These are phyloP conservation scores for Anticlea derivata DNA, from an alignment of 2,888 invertebrate species.

Conservation along the genomic window DNA sequence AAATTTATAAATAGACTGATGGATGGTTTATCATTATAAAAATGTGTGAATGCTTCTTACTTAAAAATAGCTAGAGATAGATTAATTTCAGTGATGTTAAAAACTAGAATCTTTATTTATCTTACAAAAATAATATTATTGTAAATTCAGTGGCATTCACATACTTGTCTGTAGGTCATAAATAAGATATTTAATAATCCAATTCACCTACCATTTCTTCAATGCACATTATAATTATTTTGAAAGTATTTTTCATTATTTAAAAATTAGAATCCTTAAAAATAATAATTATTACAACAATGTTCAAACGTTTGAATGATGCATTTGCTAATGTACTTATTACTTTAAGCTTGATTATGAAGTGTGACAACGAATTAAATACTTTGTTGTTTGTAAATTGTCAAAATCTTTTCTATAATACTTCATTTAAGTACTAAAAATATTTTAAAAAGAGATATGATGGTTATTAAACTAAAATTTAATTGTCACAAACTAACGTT, in stretches of 20 bases:
- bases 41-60: constrained; percentile 26
- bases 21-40: constrained; percentile 22
- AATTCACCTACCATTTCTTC: neutral
- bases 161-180: constrained; percentile 12
- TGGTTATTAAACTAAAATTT: no score
- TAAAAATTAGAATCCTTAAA: neutral
- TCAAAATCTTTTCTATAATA: neutral
- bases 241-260: neutral
- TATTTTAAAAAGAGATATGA: no score
- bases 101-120: neutral
- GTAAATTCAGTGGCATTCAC: constrained; percentile 18
- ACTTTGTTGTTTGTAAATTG: neutral
- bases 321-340: constrained; percentile 33
- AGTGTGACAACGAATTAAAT: constrained; percentile 24
- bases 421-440: no score
- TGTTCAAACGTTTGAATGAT: constrained; percentile 7
- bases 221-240: constrained; percentile 6
- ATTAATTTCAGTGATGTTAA: constrained; percentile 1
- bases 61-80: constrained; percentile 10
- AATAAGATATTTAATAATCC: constrained; percentile 3
- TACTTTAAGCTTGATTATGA: constrained; percentile 20
- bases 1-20: constrained; percentile 35
- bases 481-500: no score
- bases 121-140: constrained; percentile 2
- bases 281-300: neutral